Conservation (phyloP, 1,140 invertebrate species). For the Pogonomyrmex barbatus region DNA sequence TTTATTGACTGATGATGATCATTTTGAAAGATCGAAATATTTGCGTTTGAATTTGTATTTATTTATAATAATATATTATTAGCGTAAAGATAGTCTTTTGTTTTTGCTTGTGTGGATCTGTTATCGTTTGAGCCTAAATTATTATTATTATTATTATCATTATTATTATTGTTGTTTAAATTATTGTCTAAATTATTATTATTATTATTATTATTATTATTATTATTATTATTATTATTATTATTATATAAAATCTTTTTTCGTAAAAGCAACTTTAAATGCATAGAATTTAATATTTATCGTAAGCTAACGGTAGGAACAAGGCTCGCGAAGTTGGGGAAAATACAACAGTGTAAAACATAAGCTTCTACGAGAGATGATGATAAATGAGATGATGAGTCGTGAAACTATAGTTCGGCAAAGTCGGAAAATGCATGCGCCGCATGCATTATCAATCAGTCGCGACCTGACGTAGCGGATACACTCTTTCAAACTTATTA, state of each 20-base stretch:
- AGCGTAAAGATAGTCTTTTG: too few relatives aligned
- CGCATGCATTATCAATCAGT: conserved; percentile 54
- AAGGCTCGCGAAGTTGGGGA: conserved; percentile 1
- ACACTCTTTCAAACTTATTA: conserved; percentile 56
- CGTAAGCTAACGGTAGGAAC: not conserved
- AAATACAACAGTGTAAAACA: conserved; percentile 46
- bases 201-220: too few relatives aligned
- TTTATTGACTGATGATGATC: too few relatives aligned
- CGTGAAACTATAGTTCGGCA: conserved; percentile 27
- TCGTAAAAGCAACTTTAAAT: not conserved
- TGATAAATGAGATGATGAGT: conserved; percentile 61
- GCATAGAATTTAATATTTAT: not conserved
- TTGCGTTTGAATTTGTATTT: too few relatives aligned
- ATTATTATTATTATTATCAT: too few relatives aligned
- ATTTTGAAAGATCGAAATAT: too few relatives aligned
- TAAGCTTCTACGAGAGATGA: conserved; percentile 37
- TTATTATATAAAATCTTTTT: not conserved
- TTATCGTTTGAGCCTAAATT: too few relatives aligned
- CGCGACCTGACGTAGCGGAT: conserved; percentile 22
- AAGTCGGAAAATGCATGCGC: conserved; percentile 48
- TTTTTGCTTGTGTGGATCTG: too few relatives aligned
- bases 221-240: too few relatives aligned
- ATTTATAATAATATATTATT: too few relatives aligned
- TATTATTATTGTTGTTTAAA: too few relatives aligned
- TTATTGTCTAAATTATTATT: too few relatives aligned